phyloP scores from a whole-genome alignment of 2,113 vertebrate species.

The Cathartes aura region DNA sequence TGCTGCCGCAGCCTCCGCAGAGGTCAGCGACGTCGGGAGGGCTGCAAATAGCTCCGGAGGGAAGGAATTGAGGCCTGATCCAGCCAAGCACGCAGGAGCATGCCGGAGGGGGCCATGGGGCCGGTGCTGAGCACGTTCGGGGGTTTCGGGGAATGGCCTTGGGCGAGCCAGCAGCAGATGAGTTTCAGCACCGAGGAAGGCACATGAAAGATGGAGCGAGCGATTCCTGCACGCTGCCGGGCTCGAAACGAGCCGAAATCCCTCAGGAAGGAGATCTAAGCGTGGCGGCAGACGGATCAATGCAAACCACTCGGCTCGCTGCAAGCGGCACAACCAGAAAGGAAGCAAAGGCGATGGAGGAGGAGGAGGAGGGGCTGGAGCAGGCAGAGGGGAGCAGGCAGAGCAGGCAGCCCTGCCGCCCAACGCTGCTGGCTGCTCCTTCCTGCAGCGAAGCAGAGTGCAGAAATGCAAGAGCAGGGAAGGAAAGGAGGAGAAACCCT shows the following conservation, averaged over 20 bases:
- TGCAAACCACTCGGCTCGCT: not conserved
- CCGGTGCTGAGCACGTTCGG: rapidly evolving
- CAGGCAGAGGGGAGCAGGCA: not conserved
- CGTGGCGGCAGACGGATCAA: not conserved
- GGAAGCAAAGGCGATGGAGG: not conserved
- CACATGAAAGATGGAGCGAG: not conserved
- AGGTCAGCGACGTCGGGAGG: not conserved
- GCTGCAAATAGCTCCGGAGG: not conserved
- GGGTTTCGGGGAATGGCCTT: not conserved
- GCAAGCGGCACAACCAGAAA: not conserved
- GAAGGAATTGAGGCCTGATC: not conserved
- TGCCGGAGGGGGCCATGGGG: not conserved
- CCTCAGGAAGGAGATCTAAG: not conserved
- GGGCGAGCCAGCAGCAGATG: not conserved
- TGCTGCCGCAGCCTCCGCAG: not conserved
- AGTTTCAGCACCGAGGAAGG: not conserved
- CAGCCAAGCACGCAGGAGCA: not conserved
- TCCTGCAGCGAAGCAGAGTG: not conserved
- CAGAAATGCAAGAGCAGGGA: not conserved
- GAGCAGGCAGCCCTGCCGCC: not conserved
- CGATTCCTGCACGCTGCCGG: rapidly evolving
- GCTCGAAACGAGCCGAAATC: not conserved
- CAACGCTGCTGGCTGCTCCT: not conserved
- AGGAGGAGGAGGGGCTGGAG: not conserved
- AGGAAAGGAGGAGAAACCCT: not conserved